phyloP scores from a whole-genome alignment of 2,113 vertebrate species.

The Nothoprocta perdicaria region DNA sequence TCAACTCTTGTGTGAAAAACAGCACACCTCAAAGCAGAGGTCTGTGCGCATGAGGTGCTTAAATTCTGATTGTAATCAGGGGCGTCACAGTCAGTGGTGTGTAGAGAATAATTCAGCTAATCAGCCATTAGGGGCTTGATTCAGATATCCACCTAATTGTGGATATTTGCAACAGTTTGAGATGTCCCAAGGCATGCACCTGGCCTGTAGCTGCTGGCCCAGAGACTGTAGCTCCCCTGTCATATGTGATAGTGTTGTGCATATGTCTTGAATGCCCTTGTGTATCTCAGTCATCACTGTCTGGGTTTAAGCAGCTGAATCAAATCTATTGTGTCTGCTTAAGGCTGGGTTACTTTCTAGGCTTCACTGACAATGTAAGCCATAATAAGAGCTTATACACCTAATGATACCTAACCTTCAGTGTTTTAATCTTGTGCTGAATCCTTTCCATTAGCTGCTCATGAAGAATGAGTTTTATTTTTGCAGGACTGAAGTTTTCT shows the following conservation, averaged over 20 bases:
- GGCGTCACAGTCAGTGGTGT: neutral
- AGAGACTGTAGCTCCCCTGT: neutral
- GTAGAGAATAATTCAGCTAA: neutral
- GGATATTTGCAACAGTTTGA: neutral
- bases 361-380: neutral
- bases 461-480: neutral
- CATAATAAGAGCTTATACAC: neutral
- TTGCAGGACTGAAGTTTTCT: neutral
- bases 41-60: neutral
- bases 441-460: neutral
- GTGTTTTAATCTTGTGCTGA: neutral
- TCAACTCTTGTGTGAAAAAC: neutral
- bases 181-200: neutral
- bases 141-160: neutral
- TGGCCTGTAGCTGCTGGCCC: neutral
- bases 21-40: neutral
- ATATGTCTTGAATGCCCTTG: neutral
- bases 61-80: neutral
- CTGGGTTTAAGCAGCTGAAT: neutral
- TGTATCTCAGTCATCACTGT: neutral
- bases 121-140: neutral
- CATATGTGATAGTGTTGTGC: neutral
- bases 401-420: neutral
- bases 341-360: neutral
- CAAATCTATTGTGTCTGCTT: neutral